Conservation (phyloP, 2,797 vertebrate species). For the Sebastes miniatus region DNA sequence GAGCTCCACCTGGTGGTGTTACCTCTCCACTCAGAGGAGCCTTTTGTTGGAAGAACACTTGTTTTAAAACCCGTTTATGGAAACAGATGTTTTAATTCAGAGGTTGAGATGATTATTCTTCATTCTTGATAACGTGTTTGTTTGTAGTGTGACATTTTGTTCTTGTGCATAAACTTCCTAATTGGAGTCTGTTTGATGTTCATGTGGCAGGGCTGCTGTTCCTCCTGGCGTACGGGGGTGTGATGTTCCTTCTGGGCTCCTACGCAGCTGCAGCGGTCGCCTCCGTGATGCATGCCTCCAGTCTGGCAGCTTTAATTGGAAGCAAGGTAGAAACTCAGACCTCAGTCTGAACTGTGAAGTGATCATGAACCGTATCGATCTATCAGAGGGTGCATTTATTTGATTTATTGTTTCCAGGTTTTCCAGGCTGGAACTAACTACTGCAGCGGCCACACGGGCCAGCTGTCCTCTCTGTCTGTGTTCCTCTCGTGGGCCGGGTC, state of each 20-base stretch:
- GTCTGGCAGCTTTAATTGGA: conserved; percentile 74
- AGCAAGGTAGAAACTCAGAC: conserved; percentile 78
- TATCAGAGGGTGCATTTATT: neutral
- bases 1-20: conserved; percentile 36
- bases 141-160: neutral
- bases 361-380: neutral
- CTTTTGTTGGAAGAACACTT: no score
- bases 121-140: neutral
- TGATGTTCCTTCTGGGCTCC: conserved; percentile 78
- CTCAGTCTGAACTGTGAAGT: neutral
- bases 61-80: neutral
- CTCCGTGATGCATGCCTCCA: conserved; percentile 76
- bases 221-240: conserved; percentile 63
- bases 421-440: conserved; percentile 84
- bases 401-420: conserved; percentile 69
- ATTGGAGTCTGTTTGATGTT: neutral
- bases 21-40: neutral
- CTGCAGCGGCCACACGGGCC: conserved; percentile 82
- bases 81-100: neutral
- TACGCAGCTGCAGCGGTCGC: conserved; percentile 61
- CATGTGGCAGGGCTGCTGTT: conserved; percentile 76
- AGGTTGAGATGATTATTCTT: neutral
- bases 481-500: conserved; percentile 81
- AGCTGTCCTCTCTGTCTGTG: conserved; percentile 83
- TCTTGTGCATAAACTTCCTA: neutral